A percentile compares a stretch with the other conserved stretches of the same genome.
These are phyloP conservation scores for Mesorhabditis belari DNA, from an alignment of 2,888 invertebrate genomes.

Conservation along the genomic window DNA sequence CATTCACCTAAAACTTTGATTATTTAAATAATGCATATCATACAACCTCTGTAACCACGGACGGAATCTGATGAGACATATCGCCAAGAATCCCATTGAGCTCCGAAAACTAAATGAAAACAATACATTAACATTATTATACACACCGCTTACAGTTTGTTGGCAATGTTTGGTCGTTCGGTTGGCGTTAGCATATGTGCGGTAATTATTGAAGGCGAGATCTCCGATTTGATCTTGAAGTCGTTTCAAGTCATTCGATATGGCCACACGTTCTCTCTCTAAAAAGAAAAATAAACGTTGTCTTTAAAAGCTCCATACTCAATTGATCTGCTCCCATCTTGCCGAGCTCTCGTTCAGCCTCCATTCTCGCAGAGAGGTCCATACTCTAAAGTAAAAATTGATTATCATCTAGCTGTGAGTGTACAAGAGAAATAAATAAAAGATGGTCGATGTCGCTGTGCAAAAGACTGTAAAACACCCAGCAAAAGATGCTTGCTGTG, in stretches of 20 bases:
- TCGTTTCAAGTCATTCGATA: constrained; percentile 29
- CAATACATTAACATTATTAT: background rate
- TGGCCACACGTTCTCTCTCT: constrained; percentile 23
- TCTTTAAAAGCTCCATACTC: constrained; percentile 17
- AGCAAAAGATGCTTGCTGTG: too few relatives aligned
- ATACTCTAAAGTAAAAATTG: too few relatives aligned
- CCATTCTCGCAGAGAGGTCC: background rate
- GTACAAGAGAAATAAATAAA: too few relatives aligned
- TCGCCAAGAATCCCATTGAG: background rate
- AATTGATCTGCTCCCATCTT: constrained; percentile 22
- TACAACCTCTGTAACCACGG: background rate
- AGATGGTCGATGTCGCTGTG: too few relatives aligned
- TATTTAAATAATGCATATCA: background rate
- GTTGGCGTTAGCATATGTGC: constrained; percentile 51
- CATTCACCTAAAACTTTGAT: background rate
- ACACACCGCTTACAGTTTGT: too few relatives aligned
- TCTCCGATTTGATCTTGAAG: constrained; percentile 47
- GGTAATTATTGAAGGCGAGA: constrained; percentile 49
- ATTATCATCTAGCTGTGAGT: too few relatives aligned
- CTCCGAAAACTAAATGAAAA: background rate
- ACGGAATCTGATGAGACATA: background rate
- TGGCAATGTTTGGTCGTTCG: constrained; percentile 49
- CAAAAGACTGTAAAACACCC: too few relatives aligned
- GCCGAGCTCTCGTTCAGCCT: constrained; percentile 10
- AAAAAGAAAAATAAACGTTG: constrained; percentile 4